Conservation (phyloP, 2,797 vertebrate species). For the Gobio occitaniae region DNA sequence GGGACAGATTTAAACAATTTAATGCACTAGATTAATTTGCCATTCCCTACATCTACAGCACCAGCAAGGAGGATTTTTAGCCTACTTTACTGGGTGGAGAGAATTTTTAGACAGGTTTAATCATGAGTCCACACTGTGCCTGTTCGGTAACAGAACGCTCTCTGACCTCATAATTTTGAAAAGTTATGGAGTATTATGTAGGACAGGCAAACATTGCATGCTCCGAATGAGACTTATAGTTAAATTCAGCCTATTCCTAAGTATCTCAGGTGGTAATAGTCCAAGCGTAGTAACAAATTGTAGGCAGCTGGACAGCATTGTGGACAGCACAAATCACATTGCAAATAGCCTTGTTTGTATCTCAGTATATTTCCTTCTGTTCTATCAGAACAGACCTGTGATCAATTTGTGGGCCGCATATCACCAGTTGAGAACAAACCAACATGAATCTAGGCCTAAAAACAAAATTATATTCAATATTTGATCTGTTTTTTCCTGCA, state of each 20-base stretch:
- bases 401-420: neutral
- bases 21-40: neutral
- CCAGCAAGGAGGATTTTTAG: neutral
- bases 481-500: neutral
- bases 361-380: neutral
- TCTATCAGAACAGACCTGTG: neutral
- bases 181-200: constrained; percentile 23
- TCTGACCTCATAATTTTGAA: constrained; percentile 25
- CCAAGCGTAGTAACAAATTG: neutral
- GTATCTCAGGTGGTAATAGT: neutral
- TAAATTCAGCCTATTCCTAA: neutral
- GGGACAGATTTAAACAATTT: neutral
- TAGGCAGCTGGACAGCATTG: neutral
- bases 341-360: neutral
- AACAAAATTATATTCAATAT: neutral
- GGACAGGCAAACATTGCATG: constrained; percentile 8
- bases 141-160: constrained; percentile 6
- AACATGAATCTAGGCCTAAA: neutral
- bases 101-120: constrained; percentile 12
- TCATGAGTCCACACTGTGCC: neutral
- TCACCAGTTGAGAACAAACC: neutral
- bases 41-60: neutral
- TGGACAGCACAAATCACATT: neutral
- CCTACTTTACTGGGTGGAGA: neutral
- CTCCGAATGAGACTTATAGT: neutral